Percentiles rank a stretch among this genome's conserved stretches.
Evolutionary conservation across 2,797 vertebrate genomes (phyloP).

Genomic region (Apogon talboti): DNA sequence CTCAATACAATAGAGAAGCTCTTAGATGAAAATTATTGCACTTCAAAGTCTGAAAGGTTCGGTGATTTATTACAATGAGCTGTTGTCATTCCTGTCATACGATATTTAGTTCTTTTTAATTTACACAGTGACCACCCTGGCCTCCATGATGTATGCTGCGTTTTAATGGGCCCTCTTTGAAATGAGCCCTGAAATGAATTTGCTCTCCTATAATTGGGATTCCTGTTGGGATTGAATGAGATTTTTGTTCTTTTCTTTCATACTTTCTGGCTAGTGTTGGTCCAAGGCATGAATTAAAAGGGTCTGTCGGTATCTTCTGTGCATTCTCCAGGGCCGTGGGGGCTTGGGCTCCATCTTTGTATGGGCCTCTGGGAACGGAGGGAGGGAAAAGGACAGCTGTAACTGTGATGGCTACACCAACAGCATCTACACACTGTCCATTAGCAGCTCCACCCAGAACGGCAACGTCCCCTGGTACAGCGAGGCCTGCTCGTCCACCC

Average conservation of each 20-base stretch:
- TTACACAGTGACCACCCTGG: slow-evolving; percentile 58
- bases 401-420: slow-evolving; percentile 99
- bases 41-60: slow-evolving; percentile 66
- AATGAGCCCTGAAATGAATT: slow-evolving; percentile 51
- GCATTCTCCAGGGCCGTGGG: slow-evolving; percentile 86
- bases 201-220: slow-evolving; percentile 52
- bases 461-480: slow-evolving; percentile 99
- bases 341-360: slow-evolving; percentile 97
- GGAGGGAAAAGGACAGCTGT: slow-evolving; percentile 95
- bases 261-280: slow-evolving; percentile 15
- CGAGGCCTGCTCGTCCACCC: slow-evolving; percentile 97
- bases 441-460: slow-evolving; percentile 95
- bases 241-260: slow-evolving; percentile 21
- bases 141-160: slow-evolving; percentile 44
- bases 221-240: slow-evolving; percentile 53
- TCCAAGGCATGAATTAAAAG: slow-evolving; percentile 25
- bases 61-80: slow-evolving; percentile 70
- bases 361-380: slow-evolving; percentile 97
- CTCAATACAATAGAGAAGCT: slow-evolving; percentile 70
- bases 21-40: slow-evolving; percentile 71
- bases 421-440: slow-evolving; percentile 98
- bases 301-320: slow-evolving; percentile 5
- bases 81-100: slow-evolving; percentile 64
- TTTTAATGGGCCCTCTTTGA: slow-evolving; percentile 58
- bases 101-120: slow-evolving; percentile 67